These are phyloP conservation scores for Phaethon lepturus DNA, from an alignment of 2,113 vertebrate species.

Conservation along the genomic window DNA sequence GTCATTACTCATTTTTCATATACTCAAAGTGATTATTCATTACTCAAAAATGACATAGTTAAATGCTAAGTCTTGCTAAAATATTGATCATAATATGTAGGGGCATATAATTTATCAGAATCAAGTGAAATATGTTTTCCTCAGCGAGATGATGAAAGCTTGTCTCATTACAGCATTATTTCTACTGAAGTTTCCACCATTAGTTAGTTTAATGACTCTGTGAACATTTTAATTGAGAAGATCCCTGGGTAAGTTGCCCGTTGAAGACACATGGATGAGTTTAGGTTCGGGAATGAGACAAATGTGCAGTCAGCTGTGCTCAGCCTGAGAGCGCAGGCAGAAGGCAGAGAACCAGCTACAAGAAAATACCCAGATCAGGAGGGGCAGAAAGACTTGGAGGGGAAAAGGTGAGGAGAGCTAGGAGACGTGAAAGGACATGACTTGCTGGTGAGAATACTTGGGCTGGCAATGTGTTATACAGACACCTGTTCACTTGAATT, in stretches of 20 bases:
- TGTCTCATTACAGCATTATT: constrained; percentile 67
- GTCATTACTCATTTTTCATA: constrained; percentile 54
- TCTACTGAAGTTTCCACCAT: constrained; percentile 55
- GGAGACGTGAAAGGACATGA: background rate
- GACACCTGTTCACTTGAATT: background rate
- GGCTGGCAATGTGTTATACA: background rate
- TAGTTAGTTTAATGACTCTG: constrained; percentile 60
- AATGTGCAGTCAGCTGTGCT: background rate
- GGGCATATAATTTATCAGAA: constrained; percentile 62
- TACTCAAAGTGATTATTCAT: constrained; percentile 44
- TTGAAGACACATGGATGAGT: constrained; percentile 28
- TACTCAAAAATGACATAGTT: constrained; percentile 67
- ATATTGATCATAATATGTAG: constrained; percentile 64
- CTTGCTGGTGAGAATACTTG: background rate
- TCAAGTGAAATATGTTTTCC: constrained; percentile 62
- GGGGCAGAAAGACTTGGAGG: background rate
- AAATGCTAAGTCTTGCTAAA: constrained; percentile 65
- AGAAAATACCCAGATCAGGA: background rate
- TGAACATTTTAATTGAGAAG: constrained; percentile 46
- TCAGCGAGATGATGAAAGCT: constrained; percentile 61
- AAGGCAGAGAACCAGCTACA: background rate
- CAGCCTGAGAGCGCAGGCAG: background rate
- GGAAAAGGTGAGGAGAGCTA: background rate
- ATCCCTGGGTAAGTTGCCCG: constrained; percentile 8
- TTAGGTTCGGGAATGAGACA: background rate